A percentile compares a stretch with the other conserved stretches of the same genome.
These are phyloP conservation scores for Gymnogyps californianus DNA, from an alignment of 2,113 vertebrate genomes.

Conservation along the genomic window DNA sequence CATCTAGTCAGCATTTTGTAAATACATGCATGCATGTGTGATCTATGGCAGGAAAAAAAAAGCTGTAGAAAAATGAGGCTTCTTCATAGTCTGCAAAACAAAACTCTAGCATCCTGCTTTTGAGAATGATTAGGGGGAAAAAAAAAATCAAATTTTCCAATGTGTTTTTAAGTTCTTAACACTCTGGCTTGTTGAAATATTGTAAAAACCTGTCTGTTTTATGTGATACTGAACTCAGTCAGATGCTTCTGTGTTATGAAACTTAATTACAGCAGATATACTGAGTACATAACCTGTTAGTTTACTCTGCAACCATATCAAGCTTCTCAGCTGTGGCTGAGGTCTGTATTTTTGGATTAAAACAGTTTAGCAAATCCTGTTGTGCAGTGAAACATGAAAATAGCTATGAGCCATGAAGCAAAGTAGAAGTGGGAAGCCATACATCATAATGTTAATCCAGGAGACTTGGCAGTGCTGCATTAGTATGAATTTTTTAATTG, in stretches of 20 bases:
- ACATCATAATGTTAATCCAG: neutral
- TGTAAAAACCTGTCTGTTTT: neutral
- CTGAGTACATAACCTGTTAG: neutral
- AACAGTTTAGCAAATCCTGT: neutral
- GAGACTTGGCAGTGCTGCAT: neutral
- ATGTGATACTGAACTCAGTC: neutral
- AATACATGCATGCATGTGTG: neutral
- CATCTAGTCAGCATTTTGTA: neutral
- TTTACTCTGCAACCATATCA: neutral
- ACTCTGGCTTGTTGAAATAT: neutral
- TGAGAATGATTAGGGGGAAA: neutral
- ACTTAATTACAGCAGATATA: neutral
- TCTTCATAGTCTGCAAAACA: neutral
- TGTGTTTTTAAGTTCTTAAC: neutral
- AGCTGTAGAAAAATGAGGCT: neutral
- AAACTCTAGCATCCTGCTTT: neutral
- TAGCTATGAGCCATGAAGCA: neutral
- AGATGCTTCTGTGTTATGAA: neutral
- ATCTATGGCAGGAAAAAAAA: neutral
- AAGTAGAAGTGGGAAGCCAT: neutral
- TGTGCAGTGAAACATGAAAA: neutral
- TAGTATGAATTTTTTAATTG: constrained; percentile 11
- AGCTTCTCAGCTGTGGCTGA: neutral
- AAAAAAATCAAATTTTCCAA: neutral
- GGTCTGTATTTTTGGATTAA: constrained; percentile 27